phyloP scores from a whole-genome alignment of 1,140 invertebrate genomes.

The Mamestra configurata region DNA sequence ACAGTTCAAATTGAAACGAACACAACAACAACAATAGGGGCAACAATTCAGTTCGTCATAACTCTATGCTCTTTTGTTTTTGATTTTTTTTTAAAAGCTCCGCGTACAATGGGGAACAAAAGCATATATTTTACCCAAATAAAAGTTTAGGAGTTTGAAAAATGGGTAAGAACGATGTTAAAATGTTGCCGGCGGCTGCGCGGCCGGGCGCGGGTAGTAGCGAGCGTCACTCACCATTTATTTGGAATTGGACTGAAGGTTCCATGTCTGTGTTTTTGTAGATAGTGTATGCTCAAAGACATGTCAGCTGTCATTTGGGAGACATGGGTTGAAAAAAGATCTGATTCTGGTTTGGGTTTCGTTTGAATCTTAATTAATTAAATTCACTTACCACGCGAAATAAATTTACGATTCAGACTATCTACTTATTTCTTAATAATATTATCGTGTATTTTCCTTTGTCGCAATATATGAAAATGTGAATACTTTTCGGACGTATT shows the following conservation, averaged over 20 bases:
- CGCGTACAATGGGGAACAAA: conserved; percentile 25
- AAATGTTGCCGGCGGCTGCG: background rate
- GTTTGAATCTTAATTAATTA: background rate
- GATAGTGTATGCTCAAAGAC: conserved; percentile 29
- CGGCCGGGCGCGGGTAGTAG: background rate
- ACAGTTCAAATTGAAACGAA: conserved; percentile 22
- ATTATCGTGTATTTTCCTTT: background rate
- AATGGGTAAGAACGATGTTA: conserved; percentile 34
- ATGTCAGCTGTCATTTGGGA: background rate
- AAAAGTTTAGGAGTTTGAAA: conserved; percentile 45
- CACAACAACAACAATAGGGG: conserved; percentile 36
- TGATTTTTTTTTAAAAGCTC: conserved; percentile 31
- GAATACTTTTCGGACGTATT: background rate
- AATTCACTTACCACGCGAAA: background rate
- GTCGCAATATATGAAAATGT: background rate
- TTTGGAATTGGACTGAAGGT: conserved; percentile 14
- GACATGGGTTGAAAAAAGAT: background rate
- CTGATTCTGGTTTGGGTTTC: background rate
- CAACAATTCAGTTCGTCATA: conserved; percentile 27
- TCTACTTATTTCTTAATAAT: too few species aligned
- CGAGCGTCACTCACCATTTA: conserved; percentile 28
- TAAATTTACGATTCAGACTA: background rate
- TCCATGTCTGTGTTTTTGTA: conserved; percentile 2
- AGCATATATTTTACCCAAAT: conserved; percentile 45
- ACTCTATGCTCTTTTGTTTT: conserved; percentile 47